A percentile compares a stretch with the other conserved stretches of the same genome.
phyloP scores from a whole-genome alignment of 53 echinoderm and acorn worm species.

The Zoroaster sp. region DNA sequence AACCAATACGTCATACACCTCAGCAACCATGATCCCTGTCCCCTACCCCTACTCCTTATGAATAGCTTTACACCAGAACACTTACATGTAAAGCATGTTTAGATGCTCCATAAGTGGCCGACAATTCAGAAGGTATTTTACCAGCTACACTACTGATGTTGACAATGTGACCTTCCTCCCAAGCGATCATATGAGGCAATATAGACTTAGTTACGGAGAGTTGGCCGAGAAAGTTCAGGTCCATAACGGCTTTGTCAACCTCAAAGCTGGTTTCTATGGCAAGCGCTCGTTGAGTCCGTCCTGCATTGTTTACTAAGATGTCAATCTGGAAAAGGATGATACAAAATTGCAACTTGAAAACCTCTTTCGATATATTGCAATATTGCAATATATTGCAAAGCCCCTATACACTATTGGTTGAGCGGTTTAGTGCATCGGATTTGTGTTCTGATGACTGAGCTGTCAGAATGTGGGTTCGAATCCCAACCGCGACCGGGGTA shows the following conservation, averaged over 20 bases:
- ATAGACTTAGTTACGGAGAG: slow-evolving; percentile 83
- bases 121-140: slow-evolving; percentile 58
- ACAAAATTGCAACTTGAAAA: not conserved
- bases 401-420: too few relatives aligned
- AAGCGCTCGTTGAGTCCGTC: slow-evolving; percentile 72
- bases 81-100: slow-evolving; percentile 91
- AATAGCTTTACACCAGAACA: not conserved
- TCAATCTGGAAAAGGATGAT: slow-evolving; percentile 60
- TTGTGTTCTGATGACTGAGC: too few relatives aligned
- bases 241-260: slow-evolving; percentile 70
- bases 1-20: too few relatives aligned
- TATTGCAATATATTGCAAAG: too few relatives aligned
- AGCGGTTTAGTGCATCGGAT: too few relatives aligned
- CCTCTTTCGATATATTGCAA: not conserved
- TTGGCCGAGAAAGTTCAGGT: slow-evolving; percentile 73
- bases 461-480: too few relatives aligned
- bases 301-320: slow-evolving; percentile 88
- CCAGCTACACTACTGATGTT: slow-evolving; percentile 88
- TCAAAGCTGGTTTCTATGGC: slow-evolving; percentile 64
- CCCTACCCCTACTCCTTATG: too few relatives aligned
- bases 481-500: too few relatives aligned
- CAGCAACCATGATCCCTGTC: too few relatives aligned
- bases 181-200: slow-evolving; percentile 74
- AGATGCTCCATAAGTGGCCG: slow-evolving; percentile 77
- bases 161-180: slow-evolving; percentile 79